Evolutionary conservation across 1,140 invertebrate genomes (phyloP).

Genomic region (Dufourea novaeangliae): DNA sequence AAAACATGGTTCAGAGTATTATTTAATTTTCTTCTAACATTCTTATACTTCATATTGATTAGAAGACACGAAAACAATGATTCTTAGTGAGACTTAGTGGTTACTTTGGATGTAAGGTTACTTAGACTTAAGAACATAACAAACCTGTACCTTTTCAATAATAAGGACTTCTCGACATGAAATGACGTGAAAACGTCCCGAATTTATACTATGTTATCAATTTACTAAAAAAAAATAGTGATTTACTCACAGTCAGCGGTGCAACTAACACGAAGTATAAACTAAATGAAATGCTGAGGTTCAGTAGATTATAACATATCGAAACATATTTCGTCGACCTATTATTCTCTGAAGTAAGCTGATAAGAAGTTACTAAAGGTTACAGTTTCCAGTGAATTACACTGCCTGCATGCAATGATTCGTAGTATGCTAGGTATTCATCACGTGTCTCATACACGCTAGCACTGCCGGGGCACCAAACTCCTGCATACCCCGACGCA

Average conservation of each 20-base stretch:
- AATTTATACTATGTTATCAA: too few species aligned
- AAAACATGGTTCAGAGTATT: too few species aligned
- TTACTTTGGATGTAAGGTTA: too few species aligned
- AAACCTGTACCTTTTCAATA: too few species aligned
- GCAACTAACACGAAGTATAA: background rate
- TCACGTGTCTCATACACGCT: constrained; percentile 14
- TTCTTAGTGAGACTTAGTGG: too few species aligned
- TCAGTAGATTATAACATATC: background rate
- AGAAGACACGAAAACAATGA: too few species aligned
- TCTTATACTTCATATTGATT: too few species aligned
- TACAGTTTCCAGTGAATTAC: background rate
- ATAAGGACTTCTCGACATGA: too few species aligned
- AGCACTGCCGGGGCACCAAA: constrained; percentile 13
- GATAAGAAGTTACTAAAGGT: background rate
- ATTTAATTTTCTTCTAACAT: too few species aligned
- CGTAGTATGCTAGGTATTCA: constrained; percentile 3
- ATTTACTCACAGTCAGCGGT: background rate
- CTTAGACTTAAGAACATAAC: too few species aligned
- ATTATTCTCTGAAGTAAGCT: background rate
- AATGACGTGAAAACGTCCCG: too few species aligned
- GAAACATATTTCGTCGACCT: background rate
- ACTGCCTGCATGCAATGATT: background rate
- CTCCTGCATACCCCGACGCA: background rate
- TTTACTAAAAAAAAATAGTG: too few species aligned
- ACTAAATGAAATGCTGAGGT: background rate